Percentiles rank a stretch among this genome's conserved stretches.
phyloP scores from a whole-genome alignment of 2,888 invertebrate genomes.

The Aporophyla nigra region DNA sequence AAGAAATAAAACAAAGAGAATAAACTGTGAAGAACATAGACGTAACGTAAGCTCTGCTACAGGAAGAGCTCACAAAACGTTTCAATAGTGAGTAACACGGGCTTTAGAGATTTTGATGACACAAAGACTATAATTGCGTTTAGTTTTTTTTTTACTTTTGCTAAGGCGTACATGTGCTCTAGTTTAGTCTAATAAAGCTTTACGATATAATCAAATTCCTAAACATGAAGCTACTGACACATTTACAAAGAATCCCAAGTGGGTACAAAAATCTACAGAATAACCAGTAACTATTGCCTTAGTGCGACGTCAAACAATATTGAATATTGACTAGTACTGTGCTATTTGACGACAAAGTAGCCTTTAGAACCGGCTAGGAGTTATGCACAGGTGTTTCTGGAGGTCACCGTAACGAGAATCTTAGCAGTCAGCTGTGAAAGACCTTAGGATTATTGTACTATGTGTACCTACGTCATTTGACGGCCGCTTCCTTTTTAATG shows the following conservation, averaged over 20 bases:
- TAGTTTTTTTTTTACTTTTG: constrained; percentile 18
- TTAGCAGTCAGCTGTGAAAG: constrained; percentile 61
- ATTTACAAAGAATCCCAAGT: constrained; percentile 38
- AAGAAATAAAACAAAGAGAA: constrained; percentile 57
- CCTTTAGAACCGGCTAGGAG: constrained; percentile 66
- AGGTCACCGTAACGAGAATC: constrained; percentile 65
- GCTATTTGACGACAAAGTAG: constrained; percentile 58
- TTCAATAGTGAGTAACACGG: constrained; percentile 17
- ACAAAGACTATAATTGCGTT: constrained; percentile 31
- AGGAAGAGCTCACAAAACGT: constrained; percentile 17
- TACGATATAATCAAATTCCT: constrained; percentile 41
- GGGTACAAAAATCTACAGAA: constrained; percentile 14
- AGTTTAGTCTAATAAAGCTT: constrained; percentile 12
- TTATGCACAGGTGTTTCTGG: constrained; percentile 66
- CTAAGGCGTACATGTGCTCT: constrained; percentile 17
- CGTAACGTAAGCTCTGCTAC: not conserved
- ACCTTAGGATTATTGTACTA: constrained; percentile 51
- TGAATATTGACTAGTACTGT: constrained; percentile 42
- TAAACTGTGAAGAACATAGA: constrained; percentile 25
- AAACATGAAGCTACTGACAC: constrained; percentile 31
- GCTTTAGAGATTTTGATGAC: constrained; percentile 13
- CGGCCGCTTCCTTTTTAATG: constrained; percentile 12
- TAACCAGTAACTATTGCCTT: constrained; percentile 24
- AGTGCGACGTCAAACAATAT: constrained; percentile 50
- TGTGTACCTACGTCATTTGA: constrained; percentile 25